These are phyloP conservation scores for Camptogramma bilineatum DNA, from an alignment of 2,888 invertebrate species.

Conservation along the genomic window DNA sequence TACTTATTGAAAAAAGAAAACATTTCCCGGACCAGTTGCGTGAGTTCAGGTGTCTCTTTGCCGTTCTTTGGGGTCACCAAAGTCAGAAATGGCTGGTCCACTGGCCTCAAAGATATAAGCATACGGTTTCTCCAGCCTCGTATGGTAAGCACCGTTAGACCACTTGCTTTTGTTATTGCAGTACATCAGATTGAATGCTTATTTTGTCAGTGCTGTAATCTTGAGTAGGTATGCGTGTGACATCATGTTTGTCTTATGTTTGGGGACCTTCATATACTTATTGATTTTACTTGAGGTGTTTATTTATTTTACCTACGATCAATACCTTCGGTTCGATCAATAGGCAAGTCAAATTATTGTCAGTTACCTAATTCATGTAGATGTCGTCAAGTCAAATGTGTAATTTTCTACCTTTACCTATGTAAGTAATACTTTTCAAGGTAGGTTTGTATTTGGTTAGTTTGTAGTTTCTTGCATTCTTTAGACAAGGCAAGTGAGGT, in stretches of 20 bases:
- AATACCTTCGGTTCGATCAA: not conserved
- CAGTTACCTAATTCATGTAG: not conserved
- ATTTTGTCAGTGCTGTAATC: constrained; percentile 24
- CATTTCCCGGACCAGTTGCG: not conserved
- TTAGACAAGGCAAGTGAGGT: constrained; percentile 12
- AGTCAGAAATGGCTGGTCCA: constrained; percentile 41
- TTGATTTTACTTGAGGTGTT: constrained; percentile 7
- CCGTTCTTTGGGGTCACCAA: constrained; percentile 15
- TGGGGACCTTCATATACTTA: not conserved
- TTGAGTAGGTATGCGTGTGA: constrained; percentile 24
- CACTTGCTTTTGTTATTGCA: constrained; percentile 54
- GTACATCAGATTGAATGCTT: constrained; percentile 31
- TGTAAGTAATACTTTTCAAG: constrained; percentile 22
- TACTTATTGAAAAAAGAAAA: too few species aligned
- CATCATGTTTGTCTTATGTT: constrained; percentile 21
- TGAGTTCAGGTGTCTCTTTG: not conserved
- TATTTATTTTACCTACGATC: not conserved
- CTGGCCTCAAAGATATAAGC: constrained; percentile 52
- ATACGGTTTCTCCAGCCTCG: constrained; percentile 57
- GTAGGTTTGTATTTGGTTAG: constrained; percentile 2
- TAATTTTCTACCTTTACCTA: constrained; percentile 12
- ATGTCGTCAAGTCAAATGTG: constrained; percentile 3
- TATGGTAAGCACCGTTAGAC: constrained; percentile 61
- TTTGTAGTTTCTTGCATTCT: constrained; percentile 3
- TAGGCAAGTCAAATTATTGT: not conserved